Evolutionary conservation across 1,140 invertebrate genomes (phyloP), one percentile per base, ranked within the genome.

Genomic region (Cydia strobilella): DNA sequence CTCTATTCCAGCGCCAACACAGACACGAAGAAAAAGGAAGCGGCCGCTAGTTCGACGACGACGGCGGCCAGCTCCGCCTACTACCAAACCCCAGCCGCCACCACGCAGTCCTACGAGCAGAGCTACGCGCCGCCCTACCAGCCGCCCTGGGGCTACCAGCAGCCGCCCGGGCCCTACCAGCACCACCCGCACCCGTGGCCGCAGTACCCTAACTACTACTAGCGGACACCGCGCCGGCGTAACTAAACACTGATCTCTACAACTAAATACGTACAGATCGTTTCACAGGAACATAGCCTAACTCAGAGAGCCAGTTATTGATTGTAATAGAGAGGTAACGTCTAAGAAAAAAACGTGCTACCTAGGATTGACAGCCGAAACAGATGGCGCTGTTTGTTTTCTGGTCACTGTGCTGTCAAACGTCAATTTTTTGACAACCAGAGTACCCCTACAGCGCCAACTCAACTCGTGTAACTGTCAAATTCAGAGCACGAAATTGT

Each of bases 141-240:
- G 82, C 89, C 87, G 73, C 84, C 89, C 23, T 92, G 89, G 90
- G 87, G 88, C 75, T 91, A 91, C 84, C 90, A 92, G 82, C 90
- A 92, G 79, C 86, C 89, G n/a, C 86, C 87, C 18, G 86, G 83
- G 0, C 86, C 86, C 75, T 90, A 92, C 80, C 90, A 89, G 71
- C 88, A 89, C 77, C 89, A 88, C 73, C 84, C 85, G 5, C 87
- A 39, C 35, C 42, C 42, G 42, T 91, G 90, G 88, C 85, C 86
- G 25, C 90, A 91, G 74, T 92, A 92, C 79, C 89, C 86, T 73
- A 91, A 92, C 77, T 91, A 92, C 77, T 91, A 91, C 78, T 92
- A 86, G 78, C 75, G 25, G 42, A 20, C 35, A 2, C 18, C 7
- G 63, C 10, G 45, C 15, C 18, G 25, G 25, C 45, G 51, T 59